Evolutionary conservation across 37 sponge, comb jelly and placozoan species (phyloP).

Genomic region (Geodia barretti): DNA sequence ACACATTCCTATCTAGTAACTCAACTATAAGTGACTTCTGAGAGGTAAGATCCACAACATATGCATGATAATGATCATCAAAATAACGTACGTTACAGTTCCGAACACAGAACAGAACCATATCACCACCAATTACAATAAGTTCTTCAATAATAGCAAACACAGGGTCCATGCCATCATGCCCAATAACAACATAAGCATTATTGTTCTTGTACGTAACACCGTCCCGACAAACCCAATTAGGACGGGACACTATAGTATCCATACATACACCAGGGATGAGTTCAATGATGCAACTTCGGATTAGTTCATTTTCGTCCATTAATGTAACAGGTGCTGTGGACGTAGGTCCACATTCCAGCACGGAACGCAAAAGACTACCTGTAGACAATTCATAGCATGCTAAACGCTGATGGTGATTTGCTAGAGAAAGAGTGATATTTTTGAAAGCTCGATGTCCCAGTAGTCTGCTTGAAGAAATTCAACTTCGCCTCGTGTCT

Average conservation of each 20-base stretch:
- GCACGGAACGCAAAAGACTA: neutral
- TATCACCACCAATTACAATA: constrained; percentile 6
- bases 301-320: neutral
- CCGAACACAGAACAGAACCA: constrained; percentile 4
- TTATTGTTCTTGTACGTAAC: neutral
- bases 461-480: constrained; percentile 29
- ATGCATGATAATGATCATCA: constrained; percentile 56
- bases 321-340: neutral
- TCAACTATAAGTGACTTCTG: constrained; percentile 6
- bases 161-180: constrained; percentile 35
- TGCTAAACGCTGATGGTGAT: constrained; percentile 19
- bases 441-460: constrained; percentile 39
- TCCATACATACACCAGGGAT: constrained; percentile 10
- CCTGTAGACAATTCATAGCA: constrained; percentile 30
- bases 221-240: constrained; percentile 25
- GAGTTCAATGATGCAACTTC: neutral
- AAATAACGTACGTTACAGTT: constrained; percentile 17
- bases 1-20: neutral
- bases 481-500: constrained; percentile 46
- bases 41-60: constrained; percentile 12
- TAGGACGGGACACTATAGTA: constrained; percentile 14
- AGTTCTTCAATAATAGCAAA: constrained; percentile 28
- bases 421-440: constrained; percentile 23
- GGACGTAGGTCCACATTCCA: constrained; percentile 23
- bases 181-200: constrained; percentile 31